Conservation (phyloP, 2,113 vertebrate species). For the Ailuropoda melanoleuca region DNA sequence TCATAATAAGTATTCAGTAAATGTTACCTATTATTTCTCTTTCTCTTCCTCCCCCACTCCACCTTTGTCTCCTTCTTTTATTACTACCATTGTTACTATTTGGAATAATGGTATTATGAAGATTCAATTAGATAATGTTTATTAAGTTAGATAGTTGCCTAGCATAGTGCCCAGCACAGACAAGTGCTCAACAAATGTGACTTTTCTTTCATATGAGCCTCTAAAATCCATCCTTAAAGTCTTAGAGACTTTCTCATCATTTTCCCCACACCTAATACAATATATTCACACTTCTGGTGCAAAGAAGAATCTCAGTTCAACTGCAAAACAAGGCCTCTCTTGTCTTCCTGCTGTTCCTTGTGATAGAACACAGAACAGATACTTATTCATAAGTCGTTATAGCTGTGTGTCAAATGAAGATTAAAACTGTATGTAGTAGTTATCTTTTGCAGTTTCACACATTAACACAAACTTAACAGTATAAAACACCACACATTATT, state of each 20-base stretch:
- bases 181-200: background rate
- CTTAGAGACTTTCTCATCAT: background rate
- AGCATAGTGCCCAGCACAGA: background rate
- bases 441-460: background rate
- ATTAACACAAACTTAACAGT: background rate
- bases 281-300: background rate
- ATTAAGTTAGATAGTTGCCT: background rate
- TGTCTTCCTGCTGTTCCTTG: background rate
- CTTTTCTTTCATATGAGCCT: background rate
- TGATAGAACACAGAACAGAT: background rate
- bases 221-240: background rate
- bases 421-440: background rate
- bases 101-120: background rate
- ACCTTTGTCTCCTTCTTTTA: background rate
- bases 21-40: slow-evolving; percentile 26
- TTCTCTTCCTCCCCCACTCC: background rate
- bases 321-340: background rate
- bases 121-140: background rate
- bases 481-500: background rate
- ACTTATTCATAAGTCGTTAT: background rate
- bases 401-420: background rate
- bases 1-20: slow-evolving; percentile 17
- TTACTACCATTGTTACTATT: background rate
- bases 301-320: background rate
- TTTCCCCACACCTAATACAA: background rate